These are phyloP conservation scores for Nematolebias whitei DNA, from an alignment of 2,113 vertebrate species.

Conservation along the genomic window DNA sequence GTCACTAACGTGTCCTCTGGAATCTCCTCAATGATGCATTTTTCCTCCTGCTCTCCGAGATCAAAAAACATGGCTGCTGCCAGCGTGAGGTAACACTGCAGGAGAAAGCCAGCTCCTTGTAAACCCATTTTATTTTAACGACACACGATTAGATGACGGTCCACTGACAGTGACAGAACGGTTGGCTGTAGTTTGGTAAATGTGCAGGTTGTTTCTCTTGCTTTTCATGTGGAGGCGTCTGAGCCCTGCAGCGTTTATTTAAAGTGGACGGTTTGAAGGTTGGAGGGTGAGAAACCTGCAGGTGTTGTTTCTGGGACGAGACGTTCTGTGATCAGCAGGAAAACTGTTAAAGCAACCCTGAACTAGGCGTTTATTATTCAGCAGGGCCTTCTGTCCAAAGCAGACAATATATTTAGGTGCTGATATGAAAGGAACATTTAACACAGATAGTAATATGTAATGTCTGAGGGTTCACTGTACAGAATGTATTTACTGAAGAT, in stretches of 20 bases:
- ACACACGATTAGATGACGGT: constrained; percentile 23
- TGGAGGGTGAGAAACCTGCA: constrained; percentile 73
- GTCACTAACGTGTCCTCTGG: constrained; percentile 84
- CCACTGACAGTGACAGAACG: constrained; percentile 15
- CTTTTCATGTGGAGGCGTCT: not conserved
- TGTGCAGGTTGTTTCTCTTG: constrained; percentile 9
- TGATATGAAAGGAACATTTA: not conserved
- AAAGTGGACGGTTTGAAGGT: constrained; percentile 3
- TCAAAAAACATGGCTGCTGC: constrained; percentile 87
- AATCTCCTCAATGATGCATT: constrained; percentile 91
- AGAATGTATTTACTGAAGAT: not conserved
- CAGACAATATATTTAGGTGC: not conserved
- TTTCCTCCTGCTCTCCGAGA: constrained; percentile 86
- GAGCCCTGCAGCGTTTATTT: not conserved
- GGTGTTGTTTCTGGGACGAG: constrained; percentile 68
- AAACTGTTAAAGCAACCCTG: constrained; percentile 27
- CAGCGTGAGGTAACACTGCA: constrained; percentile 72
- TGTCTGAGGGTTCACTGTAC: not conserved
- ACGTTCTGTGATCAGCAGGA: constrained; percentile 55
- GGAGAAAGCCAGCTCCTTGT: constrained; percentile 54
- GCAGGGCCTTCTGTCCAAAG: too few relatives aligned
- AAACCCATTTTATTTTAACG: constrained; percentile 49
- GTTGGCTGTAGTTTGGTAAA: constrained; percentile 13
- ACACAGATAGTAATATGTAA: not conserved
- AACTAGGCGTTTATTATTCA: too few relatives aligned